Evolutionary conservation across 2,888 invertebrate genomes (phyloP), one percentile per base, ranked within the genome.

Genomic region (Microplitis deprimator): DNA sequence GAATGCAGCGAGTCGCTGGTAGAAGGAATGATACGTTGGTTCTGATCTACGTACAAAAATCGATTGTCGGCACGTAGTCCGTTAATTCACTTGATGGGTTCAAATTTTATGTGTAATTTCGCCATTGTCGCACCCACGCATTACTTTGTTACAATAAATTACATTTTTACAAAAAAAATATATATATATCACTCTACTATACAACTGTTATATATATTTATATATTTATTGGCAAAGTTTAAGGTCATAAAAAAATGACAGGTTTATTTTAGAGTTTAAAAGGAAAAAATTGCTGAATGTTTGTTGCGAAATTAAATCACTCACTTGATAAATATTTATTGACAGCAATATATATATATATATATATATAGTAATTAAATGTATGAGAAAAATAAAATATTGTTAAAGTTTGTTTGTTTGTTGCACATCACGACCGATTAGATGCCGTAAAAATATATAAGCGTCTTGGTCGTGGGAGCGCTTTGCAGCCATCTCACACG

Each of bases 401-500:
- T 29, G 29, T 29, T 4, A 29, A 29, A 29, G 29, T 29, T 29
- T 29, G 29, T 29, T 29, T 29, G 29, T 29, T 29, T 29, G 29
- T 29, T 29, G 29, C 29, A 29, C 29, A 29, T 29, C 29, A 29
- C 29, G 29, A 29, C 29, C 29, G 29, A 29, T 29, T 29, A 29
- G 29, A 50, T 50, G 83, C 84, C 83, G 86, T 86, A 84, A 83
- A 85, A 84, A 84, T 84, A 83, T 83, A 84, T 85, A 29, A 29
- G 84, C 86, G 84, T 85, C 83, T 84, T 85, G 83, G 84, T 87
- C 87, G 86, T 84, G 87, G 29, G 84, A 88, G 86, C 88, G 88
- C 85, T 87, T 87, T 86, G 86, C 85, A 88, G 86, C 88, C 89
- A 89, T 89, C 88, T 89, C 89, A 87, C 88, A 87, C 86, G 85